Evolutionary conservation across 2,888 invertebrate species (phyloP).

Genomic region (Coleophora flavipennella): DNA sequence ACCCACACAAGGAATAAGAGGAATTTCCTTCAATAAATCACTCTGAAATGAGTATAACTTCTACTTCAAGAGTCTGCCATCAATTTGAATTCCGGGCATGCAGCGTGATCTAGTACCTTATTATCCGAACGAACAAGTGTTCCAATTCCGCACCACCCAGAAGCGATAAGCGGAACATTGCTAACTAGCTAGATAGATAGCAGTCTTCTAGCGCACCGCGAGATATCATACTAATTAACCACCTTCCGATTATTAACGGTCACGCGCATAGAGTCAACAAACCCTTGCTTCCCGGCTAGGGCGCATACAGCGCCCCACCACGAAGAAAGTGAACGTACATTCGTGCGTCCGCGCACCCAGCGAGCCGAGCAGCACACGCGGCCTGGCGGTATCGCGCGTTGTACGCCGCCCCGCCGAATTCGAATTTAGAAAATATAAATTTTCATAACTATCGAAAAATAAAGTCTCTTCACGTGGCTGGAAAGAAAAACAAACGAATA

Average conservation of each 20-base stretch:
- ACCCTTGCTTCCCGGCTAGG: slow-evolving; percentile 54
- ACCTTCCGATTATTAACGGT: slow-evolving; percentile 12
- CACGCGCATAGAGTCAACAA: slow-evolving; percentile 43
- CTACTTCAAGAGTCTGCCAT: too few species aligned
- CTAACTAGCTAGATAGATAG: too few species aligned
- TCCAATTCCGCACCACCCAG: too few species aligned
- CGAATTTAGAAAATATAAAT: neutral
- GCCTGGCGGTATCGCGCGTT: slow-evolving; percentile 47
- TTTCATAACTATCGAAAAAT: neutral
- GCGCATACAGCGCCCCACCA: slow-evolving; percentile 42
- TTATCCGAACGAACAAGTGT: too few species aligned
- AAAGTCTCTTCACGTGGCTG: neutral
- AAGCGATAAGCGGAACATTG: too few species aligned
- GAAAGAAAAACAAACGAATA: slow-evolving; percentile 23
- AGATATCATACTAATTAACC: slow-evolving; percentile 4
- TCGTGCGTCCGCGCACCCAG: slow-evolving; percentile 21
- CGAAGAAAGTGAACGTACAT: slow-evolving; percentile 64
- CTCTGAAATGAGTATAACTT: too few species aligned
- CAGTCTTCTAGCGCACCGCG: neutral
- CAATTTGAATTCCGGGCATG: too few species aligned
- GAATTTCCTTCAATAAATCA: too few species aligned
- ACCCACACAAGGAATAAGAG: too few species aligned
- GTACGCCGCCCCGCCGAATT: slow-evolving; percentile 45
- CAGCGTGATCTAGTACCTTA: too few species aligned
- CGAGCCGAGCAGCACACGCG: slow-evolving; percentile 50